Percentiles rank a stretch among this genome's conserved stretches.
Evolutionary conservation across 2,113 vertebrate species (phyloP).

Genomic region (Aramus guarauna): DNA sequence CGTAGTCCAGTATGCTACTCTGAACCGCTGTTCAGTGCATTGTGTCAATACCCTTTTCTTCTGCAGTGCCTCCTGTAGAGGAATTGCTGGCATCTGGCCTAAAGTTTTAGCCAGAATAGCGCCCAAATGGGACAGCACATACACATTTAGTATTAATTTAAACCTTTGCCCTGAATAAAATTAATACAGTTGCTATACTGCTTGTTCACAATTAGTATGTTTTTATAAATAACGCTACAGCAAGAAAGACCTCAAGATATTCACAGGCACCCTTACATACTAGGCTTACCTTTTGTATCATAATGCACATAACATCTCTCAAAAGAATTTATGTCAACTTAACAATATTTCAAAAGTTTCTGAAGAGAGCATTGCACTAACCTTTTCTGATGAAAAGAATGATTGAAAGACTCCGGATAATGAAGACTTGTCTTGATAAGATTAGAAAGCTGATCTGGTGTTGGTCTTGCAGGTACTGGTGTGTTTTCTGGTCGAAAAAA

Average conservation of each 20-base stretch:
- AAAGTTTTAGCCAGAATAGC: background rate
- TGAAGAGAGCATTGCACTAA: conserved; percentile 35
- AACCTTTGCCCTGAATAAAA: background rate
- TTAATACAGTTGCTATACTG: background rate
- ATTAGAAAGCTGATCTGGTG: conserved; percentile 87
- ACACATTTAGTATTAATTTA: background rate
- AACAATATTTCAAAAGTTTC: background rate
- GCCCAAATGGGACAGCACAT: background rate
- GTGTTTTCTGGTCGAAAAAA: conserved; percentile 86
- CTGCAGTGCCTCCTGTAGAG: background rate
- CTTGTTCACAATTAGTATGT: background rate
- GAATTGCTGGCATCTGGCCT: background rate
- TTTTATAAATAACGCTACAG: background rate
- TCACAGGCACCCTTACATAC: background rate
- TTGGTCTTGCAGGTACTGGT: conserved; percentile 74
- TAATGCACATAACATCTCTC: background rate
- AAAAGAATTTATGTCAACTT: background rate
- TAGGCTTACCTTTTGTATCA: background rate
- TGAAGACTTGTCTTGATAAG: conserved; percentile 93
- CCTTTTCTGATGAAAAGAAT: conserved; percentile 89
- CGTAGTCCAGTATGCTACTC: background rate
- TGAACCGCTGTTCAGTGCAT: background rate
- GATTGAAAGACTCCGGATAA: conserved; percentile 90
- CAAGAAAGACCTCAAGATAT: background rate
- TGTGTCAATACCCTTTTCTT: background rate